Conservation (phyloP, 2,797 vertebrate genomes). For the Novumbra hubbsi region DNA sequence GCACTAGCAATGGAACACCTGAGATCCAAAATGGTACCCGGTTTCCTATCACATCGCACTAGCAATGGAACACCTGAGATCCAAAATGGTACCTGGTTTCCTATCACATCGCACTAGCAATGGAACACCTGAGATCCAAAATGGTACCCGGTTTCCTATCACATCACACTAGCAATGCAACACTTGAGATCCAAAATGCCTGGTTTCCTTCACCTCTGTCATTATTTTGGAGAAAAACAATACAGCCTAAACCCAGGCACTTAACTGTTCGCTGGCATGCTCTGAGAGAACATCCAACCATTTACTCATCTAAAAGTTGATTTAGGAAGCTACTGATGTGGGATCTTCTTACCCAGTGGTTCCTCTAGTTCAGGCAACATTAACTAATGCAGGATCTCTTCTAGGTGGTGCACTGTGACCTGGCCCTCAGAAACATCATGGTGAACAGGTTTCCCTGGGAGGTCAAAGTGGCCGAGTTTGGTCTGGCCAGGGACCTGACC, state of each 20-base stretch:
- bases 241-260: background rate
- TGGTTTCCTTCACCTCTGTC: background rate
- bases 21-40: slow-evolving; percentile 69
- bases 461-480: slow-evolving; percentile 46
- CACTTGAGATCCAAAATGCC: slow-evolving; percentile 73
- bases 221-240: too few relatives aligned
- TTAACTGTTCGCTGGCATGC: background rate
- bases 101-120: background rate
- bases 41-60: background rate
- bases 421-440: slow-evolving; percentile 48
- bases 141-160: slow-evolving; percentile 57
- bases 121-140: slow-evolving; percentile 64
- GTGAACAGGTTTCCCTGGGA: slow-evolving; percentile 32
- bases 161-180: too few relatives aligned
- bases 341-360: too few relatives aligned
- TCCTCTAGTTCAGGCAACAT: too few relatives aligned
- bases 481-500: slow-evolving; percentile 37
- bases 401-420: slow-evolving; percentile 45
- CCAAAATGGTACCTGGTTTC: slow-evolving; percentile 65
- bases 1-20: slow-evolving; percentile 75
- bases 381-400: background rate
- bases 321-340: slow-evolving; percentile 29
- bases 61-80: slow-evolving; percentile 52
- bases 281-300: too few relatives aligned
- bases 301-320: too few relatives aligned